Percentiles rank a stretch among this genome's conserved stretches.
Conservation (phyloP, 2,888 invertebrate species). For the Pediacus dermestoides region DNA sequence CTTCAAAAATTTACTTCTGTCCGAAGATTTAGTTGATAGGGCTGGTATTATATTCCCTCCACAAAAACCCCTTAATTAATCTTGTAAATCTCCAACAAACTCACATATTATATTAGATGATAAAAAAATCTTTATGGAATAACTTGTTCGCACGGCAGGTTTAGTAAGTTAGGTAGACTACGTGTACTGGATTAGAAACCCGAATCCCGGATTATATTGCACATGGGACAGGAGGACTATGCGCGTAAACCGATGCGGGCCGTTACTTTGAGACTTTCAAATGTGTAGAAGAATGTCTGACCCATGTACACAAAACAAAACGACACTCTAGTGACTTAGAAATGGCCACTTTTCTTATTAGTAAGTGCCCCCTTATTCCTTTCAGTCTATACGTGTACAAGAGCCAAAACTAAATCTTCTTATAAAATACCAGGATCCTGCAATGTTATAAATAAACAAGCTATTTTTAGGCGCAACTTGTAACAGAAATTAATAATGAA, state of each 20-base stretch:
- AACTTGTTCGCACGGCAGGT: constrained; percentile 8
- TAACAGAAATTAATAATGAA: too few relatives aligned
- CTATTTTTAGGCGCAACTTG: too few relatives aligned
- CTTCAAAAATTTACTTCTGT: too few relatives aligned
- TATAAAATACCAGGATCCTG: too few relatives aligned
- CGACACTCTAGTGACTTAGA: background rate
- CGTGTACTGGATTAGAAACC: constrained; percentile 9
- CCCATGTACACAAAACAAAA: constrained; percentile 3
- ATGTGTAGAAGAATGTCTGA: background rate
- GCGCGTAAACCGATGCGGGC: background rate
- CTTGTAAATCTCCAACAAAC: too few relatives aligned
- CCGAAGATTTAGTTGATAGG: too few relatives aligned
- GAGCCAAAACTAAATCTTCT: too few relatives aligned
- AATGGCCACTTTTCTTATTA: constrained; percentile 4
- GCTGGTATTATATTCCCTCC: too few relatives aligned
- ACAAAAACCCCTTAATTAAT: too few relatives aligned
- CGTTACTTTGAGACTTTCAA: background rate
- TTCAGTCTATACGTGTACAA: background rate
- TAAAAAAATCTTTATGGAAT: constrained; percentile 7
- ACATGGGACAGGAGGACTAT: constrained; percentile 6
- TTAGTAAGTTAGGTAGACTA: constrained; percentile 7
- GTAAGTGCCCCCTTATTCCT: background rate
- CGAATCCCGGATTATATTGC: constrained; percentile 6
- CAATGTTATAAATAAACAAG: too few relatives aligned
- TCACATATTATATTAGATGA: too few relatives aligned